Conservation (phyloP, 2,888 invertebrate genomes). For the Eristalinus aeneus region DNA sequence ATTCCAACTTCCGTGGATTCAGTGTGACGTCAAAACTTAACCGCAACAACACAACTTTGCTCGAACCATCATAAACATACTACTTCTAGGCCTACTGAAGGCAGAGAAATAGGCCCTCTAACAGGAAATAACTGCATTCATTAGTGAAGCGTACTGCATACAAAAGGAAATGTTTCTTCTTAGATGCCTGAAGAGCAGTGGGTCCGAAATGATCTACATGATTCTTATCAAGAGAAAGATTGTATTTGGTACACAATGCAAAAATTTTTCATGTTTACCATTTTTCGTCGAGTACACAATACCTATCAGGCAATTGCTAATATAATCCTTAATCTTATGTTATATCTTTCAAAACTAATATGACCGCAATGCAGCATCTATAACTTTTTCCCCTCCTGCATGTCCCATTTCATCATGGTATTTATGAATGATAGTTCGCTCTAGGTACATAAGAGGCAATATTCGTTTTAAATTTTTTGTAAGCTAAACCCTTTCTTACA, state of each 20-base stretch:
- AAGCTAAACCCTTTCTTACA: too few species aligned
- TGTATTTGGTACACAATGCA: not conserved
- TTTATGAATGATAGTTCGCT: slow-evolving; percentile 15
- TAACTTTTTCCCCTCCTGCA: slow-evolving; percentile 17
- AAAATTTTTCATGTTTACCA: not conserved
- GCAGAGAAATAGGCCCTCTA: not conserved
- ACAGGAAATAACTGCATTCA: not conserved
- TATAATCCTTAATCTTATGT: slow-evolving; percentile 5
- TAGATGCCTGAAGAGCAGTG: not conserved
- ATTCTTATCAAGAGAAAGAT: not conserved
- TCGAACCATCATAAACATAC: too few species aligned
- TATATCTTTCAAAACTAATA: slow-evolving; percentile 31
- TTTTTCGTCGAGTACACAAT: not conserved
- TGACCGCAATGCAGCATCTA: slow-evolving; percentile 3
- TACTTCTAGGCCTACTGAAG: not conserved
- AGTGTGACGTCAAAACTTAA: too few species aligned
- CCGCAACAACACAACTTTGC: too few species aligned
- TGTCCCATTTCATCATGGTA: slow-evolving; percentile 42
- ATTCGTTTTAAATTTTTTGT: not conserved
- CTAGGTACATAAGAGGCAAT: slow-evolving; percentile 23
- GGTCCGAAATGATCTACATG: not conserved
- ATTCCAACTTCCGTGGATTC: too few species aligned
- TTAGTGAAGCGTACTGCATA: not conserved
- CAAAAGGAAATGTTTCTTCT: slow-evolving; percentile 10
- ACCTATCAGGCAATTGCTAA: slow-evolving; percentile 4